Conservation (phyloP, 2,797 vertebrate genomes). For the Scolopax bukidnonensis region DNA sequence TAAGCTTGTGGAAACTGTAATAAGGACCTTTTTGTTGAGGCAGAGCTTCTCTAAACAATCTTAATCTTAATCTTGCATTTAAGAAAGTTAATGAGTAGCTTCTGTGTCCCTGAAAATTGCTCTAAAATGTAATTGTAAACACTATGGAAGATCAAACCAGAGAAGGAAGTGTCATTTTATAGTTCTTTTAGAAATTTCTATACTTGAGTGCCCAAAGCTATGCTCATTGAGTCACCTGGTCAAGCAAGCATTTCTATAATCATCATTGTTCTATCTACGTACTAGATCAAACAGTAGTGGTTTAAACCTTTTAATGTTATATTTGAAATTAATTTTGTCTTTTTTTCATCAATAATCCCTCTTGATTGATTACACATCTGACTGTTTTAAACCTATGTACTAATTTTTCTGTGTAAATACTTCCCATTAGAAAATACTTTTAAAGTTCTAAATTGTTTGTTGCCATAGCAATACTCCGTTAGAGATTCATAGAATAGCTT, state of each 20-base stretch:
- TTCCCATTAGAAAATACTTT: conserved; percentile 39
- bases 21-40: neutral
- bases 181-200: neutral
- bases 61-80: neutral
- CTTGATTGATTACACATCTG: conserved; percentile 10
- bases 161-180: neutral
- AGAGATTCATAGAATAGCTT: conserved; percentile 27
- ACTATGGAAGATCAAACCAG: neutral
- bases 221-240: neutral
- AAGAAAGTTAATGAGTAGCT: neutral
- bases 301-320: neutral
- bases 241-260: neutral
- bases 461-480: conserved; percentile 60
- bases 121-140: neutral
- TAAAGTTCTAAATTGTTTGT: conserved; percentile 56
- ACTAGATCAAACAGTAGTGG: neutral
- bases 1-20: neutral
- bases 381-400: conserved; percentile 30
- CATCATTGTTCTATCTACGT: neutral
- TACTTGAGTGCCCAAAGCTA: neutral
- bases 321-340: conserved; percentile 1
- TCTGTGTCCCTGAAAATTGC: neutral
- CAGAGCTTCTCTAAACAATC: neutral
- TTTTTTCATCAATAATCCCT: conserved; percentile 5
- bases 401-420: conserved; percentile 40